phyloP scores from a whole-genome alignment of 1,140 invertebrate genomes.

The Proales similis region DNA sequence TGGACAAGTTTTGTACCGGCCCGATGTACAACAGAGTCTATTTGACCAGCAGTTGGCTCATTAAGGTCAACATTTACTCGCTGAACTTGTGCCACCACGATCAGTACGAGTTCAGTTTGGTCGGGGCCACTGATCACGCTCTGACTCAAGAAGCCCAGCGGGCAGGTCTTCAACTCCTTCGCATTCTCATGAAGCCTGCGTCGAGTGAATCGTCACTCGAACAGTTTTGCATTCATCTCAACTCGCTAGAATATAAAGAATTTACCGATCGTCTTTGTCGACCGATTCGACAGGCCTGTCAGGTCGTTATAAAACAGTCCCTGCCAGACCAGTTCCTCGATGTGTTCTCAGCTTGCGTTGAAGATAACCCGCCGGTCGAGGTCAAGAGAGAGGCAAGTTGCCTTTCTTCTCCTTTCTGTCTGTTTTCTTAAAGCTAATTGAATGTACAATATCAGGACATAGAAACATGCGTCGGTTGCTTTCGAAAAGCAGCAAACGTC shows the following conservation, averaged over 20 bases:
- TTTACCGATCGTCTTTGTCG: conserved; percentile 67
- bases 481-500: conserved; percentile 68
- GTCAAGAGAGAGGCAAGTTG: neutral
- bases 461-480: conserved; percentile 78
- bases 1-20: conserved; percentile 66
- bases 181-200: conserved; percentile 55
- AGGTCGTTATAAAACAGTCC: conserved; percentile 70
- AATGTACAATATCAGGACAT: conserved; percentile 59
- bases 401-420: conserved; percentile 23
- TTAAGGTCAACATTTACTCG: conserved; percentile 70
- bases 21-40: conserved; percentile 59
- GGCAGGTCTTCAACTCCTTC: conserved; percentile 66
- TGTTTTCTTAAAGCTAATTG: conserved; percentile 29
- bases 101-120: conserved; percentile 68
- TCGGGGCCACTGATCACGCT: conserved; percentile 53
- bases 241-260: conserved; percentile 68
- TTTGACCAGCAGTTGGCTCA: conserved; percentile 78
- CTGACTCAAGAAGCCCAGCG: neutral
- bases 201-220: neutral
- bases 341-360: conserved; percentile 69
- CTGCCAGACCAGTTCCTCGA: conserved; percentile 73
- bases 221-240: conserved; percentile 57
- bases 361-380: conserved; percentile 59
- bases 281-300: conserved; percentile 65
- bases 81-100: conserved; percentile 61